Conservation (phyloP, 2,888 invertebrate species). For the Melieria picta region DNA sequence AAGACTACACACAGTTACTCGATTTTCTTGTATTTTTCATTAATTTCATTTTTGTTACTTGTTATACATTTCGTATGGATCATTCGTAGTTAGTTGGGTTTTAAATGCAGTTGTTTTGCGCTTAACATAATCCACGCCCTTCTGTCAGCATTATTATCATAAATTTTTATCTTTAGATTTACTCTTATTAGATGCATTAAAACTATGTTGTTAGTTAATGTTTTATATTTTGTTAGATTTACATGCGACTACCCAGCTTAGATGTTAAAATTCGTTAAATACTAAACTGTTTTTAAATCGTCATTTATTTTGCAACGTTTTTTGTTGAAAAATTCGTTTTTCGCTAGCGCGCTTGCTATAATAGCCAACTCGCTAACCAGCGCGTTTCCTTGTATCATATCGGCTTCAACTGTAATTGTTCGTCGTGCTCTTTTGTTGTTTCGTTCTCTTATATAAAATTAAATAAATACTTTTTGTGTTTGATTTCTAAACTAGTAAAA, state of each 20-base stretch:
- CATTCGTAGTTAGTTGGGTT: not conserved
- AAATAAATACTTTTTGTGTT: constrained; percentile 46
- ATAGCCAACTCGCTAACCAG: too few species aligned
- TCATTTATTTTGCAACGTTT: constrained; percentile 53
- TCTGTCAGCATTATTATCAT: not conserved
- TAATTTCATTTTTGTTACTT: constrained; percentile 12
- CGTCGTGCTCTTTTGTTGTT: constrained; percentile 42
- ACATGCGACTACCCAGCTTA: constrained; percentile 68
- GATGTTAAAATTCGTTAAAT: constrained; percentile 58
- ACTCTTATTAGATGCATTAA: constrained; percentile 22
- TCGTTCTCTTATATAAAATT: constrained; percentile 48
- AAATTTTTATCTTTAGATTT: not conserved
- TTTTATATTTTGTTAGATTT: constrained; percentile 54
- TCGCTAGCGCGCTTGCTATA: too few species aligned
- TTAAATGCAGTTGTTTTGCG: constrained; percentile 27
- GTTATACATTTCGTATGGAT: constrained; percentile 9
- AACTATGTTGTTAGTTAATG: constrained; percentile 25
- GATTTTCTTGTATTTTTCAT: not conserved
- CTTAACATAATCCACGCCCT: not conserved
- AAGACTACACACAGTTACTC: too few species aligned
- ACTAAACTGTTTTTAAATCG: constrained; percentile 44
- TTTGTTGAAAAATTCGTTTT: constrained; percentile 56
- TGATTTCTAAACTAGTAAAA: not conserved
- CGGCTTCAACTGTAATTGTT: too few species aligned
- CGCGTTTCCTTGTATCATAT: too few species aligned